phyloP scores from a whole-genome alignment of 2,797 vertebrate species.

The Acanthiza pusilla region DNA sequence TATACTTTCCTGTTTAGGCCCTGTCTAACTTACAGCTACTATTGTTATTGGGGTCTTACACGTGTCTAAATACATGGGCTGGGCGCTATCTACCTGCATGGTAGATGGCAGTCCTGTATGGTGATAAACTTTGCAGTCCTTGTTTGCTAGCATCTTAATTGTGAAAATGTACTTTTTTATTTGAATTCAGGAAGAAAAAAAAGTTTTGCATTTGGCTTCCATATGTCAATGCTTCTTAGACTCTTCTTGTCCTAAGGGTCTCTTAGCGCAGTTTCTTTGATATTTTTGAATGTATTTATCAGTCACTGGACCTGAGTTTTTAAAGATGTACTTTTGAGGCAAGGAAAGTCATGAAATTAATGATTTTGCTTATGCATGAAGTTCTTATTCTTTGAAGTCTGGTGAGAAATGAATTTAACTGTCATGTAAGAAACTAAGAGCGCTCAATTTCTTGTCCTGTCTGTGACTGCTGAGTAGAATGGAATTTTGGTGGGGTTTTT shows the following conservation, averaged over 20 bases:
- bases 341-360: background rate
- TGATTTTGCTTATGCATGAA: background rate
- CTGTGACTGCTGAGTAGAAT: background rate
- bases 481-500: background rate
- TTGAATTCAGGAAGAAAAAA: background rate
- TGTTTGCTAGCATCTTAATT: background rate
- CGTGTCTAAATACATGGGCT: fast-evolving
- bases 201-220: background rate
- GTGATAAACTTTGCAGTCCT: background rate
- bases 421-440: background rate
- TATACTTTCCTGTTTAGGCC: background rate
- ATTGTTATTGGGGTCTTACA: background rate
- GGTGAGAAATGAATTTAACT: background rate
- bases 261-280: background rate
- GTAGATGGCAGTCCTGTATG: background rate
- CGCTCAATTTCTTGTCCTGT: background rate
- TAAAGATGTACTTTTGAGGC: background rate
- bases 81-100: background rate
- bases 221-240: background rate
- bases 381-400: background rate
- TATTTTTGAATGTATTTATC: background rate
- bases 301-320: background rate
- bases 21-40: background rate
- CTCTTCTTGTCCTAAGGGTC: background rate
- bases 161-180: background rate